phyloP scores from a whole-genome alignment of 2,113 vertebrate species.

The Phyllostomus discolor region DNA sequence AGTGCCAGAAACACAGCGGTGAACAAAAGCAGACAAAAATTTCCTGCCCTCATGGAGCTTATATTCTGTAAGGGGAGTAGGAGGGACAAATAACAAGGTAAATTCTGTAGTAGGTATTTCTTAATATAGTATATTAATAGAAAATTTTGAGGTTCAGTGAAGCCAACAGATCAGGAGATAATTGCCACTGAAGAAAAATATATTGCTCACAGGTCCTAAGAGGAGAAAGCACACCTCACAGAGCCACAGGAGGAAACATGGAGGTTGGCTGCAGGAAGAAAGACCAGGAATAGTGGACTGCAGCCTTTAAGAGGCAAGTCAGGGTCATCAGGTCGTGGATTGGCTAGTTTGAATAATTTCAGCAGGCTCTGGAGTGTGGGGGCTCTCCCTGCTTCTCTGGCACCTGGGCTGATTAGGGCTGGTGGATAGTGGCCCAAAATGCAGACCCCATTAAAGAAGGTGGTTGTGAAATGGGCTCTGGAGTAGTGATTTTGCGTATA shows the following conservation, averaged over 20 bases:
- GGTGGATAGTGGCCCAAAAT: background rate
- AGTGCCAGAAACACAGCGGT: background rate
- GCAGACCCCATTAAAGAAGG: background rate
- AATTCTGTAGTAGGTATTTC: background rate
- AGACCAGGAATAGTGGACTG: background rate
- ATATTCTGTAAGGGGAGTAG: background rate
- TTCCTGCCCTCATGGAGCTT: background rate
- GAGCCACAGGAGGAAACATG: background rate
- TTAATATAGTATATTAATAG: background rate
- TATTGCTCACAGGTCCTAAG: background rate
- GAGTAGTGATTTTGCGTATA: background rate
- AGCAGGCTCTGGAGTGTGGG: background rate
- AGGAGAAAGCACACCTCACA: background rate
- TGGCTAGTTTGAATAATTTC: background rate
- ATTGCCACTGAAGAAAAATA: background rate
- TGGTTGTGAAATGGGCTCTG: background rate
- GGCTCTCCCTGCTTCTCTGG: background rate
- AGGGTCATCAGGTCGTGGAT: background rate
- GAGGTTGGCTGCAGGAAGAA: background rate
- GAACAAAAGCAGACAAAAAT: background rate
- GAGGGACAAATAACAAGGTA: background rate
- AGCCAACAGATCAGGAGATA: background rate
- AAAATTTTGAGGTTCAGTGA: background rate
- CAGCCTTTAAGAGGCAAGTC: background rate
- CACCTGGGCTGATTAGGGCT: background rate